Evolutionary conservation across 2,797 vertebrate genomes (phyloP).

Genomic region (Triplophysa yarkandensis): DNA sequence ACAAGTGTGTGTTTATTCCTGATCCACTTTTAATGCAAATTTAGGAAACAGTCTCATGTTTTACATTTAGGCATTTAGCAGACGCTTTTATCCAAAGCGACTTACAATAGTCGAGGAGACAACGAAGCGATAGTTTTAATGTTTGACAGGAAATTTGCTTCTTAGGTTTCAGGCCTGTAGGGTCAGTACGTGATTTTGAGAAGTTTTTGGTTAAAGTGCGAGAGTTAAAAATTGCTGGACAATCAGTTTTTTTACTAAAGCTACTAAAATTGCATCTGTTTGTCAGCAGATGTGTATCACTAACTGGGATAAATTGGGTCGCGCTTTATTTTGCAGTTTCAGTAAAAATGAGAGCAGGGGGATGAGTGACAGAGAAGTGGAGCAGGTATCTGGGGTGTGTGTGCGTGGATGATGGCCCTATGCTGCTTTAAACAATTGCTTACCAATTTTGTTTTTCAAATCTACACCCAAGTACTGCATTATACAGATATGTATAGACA

Average conservation of each 20-base stretch:
- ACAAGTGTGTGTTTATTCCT: conserved; percentile 16
- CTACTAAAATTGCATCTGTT: conserved; percentile 14
- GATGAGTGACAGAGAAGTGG: not conserved
- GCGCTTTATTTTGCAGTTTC: not conserved
- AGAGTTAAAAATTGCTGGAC: not conserved
- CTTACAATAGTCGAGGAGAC: too few species aligned
- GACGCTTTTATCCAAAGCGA: too few species aligned
- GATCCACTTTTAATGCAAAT: conserved; percentile 11
- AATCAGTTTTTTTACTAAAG: not conserved
- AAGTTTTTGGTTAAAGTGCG: not conserved
- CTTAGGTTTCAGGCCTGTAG: not conserved
- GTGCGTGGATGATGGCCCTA: not conserved
- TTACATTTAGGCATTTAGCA: too few species aligned
- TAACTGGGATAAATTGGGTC: not conserved
- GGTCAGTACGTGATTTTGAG: not conserved
- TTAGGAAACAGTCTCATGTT: conserved; percentile 10
- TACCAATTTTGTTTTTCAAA: not conserved
- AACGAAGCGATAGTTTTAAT: conserved; percentile 28
- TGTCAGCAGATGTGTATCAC: conserved; percentile 16
- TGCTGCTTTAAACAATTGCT: not conserved
- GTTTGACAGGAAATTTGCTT: conserved; percentile 20
- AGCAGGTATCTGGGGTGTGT: not conserved
- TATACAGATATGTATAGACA: too few species aligned
- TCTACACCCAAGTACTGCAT: not conserved
- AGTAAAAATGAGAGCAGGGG: not conserved